Conservation (phyloP, 1,140 invertebrate genomes). For the Drosophila pandora region DNA sequence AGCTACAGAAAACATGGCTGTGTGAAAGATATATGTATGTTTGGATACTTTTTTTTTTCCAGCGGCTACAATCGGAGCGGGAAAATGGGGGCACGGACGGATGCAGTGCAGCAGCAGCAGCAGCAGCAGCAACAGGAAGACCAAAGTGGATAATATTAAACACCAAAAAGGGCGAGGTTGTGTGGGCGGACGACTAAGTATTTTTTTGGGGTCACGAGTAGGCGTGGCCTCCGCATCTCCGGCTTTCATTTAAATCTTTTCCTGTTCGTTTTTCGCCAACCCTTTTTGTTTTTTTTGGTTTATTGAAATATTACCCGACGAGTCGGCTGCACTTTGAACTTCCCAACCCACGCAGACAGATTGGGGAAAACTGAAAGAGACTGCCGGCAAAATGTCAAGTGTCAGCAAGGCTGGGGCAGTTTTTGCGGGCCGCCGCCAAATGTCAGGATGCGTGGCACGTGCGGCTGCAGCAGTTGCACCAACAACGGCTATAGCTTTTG, state of each 20-base stretch:
- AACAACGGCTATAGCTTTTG: slow-evolving; percentile 17
- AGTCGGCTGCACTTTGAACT: slow-evolving; percentile 52
- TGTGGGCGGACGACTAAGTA: slow-evolving; percentile 41
- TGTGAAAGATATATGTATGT: slow-evolving; percentile 8
- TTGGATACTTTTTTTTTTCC: background rate
- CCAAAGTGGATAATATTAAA: slow-evolving; percentile 70
- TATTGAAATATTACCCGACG: slow-evolving; percentile 65
- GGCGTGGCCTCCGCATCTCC: slow-evolving; percentile 45
- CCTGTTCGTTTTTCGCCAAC: background rate
- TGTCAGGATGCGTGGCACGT: slow-evolving; percentile 60
- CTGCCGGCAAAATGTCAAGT: slow-evolving; percentile 61
- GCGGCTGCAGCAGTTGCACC: slow-evolving; percentile 26
- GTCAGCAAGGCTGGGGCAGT: slow-evolving; percentile 56
- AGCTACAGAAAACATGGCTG: slow-evolving; percentile 10
- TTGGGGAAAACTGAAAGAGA: background rate
- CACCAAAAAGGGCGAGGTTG: slow-evolving; percentile 11
- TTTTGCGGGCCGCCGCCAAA: slow-evolving; percentile 54
- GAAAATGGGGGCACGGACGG: slow-evolving; percentile 27
- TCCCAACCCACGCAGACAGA: slow-evolving; percentile 30
- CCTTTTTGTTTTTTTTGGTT: slow-evolving; percentile 17
- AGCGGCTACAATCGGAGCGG: slow-evolving; percentile 37
- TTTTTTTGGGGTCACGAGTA: slow-evolving; percentile 41
- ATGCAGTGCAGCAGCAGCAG: slow-evolving; percentile 54
- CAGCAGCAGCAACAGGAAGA: slow-evolving; percentile 57
- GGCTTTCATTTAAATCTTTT: slow-evolving; percentile 40